Conservation (phyloP, 2,888 invertebrate species). For the Mimachlamys varia region DNA sequence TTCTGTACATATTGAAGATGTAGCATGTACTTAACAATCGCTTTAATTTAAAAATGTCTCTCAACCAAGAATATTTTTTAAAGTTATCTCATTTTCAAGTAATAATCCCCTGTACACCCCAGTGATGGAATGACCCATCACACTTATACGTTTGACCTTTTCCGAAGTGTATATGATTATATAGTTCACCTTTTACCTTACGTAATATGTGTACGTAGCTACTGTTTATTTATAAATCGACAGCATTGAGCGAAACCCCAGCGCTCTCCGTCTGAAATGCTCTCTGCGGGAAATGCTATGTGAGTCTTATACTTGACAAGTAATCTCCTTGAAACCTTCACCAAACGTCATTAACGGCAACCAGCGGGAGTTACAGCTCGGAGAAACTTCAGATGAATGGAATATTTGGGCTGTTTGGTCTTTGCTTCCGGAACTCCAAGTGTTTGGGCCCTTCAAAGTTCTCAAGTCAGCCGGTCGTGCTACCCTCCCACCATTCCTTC, state of each 20-base stretch:
- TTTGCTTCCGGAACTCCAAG: slow-evolving; percentile 23
- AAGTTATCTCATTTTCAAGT: neutral
- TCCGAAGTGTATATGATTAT: neutral
- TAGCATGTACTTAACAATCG: neutral
- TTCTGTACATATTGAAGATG: neutral
- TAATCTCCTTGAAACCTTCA: slow-evolving; percentile 15
- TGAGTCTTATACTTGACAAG: neutral
- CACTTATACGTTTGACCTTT: slow-evolving; percentile 16
- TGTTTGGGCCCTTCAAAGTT: slow-evolving; percentile 32
- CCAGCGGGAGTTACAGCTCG: neutral
- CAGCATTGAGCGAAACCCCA: neutral
- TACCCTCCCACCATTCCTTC: neutral
- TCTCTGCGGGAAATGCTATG: neutral
- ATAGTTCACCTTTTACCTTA: slow-evolving; percentile 11
- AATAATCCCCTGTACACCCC: neutral
- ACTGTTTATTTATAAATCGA: slow-evolving; percentile 20
- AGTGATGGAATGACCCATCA: neutral
- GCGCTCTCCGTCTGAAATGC: neutral
- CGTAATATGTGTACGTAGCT: slow-evolving; percentile 4
- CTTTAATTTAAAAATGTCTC: neutral
- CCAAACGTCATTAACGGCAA: slow-evolving; percentile 12
- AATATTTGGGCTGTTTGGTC: slow-evolving; percentile 32
- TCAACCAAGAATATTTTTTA: neutral
- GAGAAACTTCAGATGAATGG: slow-evolving; percentile 23
- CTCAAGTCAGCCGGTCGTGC: neutral